These are phyloP conservation scores for Platanista minor DNA, from an alignment of 2,113 vertebrate species.

Conservation along the genomic window DNA sequence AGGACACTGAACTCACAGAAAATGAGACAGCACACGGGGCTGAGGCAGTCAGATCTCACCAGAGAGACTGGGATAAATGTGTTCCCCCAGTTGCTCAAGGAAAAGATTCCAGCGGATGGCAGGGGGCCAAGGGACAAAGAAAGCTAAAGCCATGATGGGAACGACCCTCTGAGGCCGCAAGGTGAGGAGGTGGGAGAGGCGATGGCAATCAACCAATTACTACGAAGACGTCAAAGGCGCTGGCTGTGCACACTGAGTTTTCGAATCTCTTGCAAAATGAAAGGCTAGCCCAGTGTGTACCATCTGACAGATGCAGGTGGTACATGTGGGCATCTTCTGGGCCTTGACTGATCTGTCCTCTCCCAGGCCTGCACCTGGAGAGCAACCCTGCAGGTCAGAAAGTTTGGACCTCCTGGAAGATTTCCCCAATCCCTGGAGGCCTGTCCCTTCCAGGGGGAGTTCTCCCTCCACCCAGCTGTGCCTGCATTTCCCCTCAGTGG, in stretches of 20 bases:
- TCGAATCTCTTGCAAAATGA: background rate
- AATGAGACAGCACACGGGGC: background rate
- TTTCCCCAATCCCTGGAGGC: background rate
- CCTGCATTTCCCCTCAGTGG: background rate
- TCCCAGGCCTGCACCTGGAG: background rate
- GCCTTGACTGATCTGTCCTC: background rate
- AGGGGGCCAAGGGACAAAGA: constrained; percentile 19
- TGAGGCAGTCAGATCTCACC: background rate
- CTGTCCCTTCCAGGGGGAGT: background rate
- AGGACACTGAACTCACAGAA: background rate
- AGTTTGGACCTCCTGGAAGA: background rate
- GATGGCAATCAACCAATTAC: background rate
- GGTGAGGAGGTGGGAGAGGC: background rate
- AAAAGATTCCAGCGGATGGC: constrained; percentile 15
- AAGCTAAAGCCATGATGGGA: background rate
- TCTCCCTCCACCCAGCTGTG: background rate
- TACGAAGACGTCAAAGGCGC: background rate
- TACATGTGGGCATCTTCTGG: fast-evolving
- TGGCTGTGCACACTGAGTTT: background rate
- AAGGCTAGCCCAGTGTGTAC: background rate
- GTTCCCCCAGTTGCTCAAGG: background rate
- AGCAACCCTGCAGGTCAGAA: background rate
- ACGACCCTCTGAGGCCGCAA: background rate
- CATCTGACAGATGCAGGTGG: fast-evolving
- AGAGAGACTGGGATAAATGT: background rate